Percentiles rank a stretch among this genome's conserved stretches.
These are phyloP conservation scores for Henricia sp. DNA, from an alignment of 53 echinoderm and acorn worm species.

Conservation along the genomic window DNA sequence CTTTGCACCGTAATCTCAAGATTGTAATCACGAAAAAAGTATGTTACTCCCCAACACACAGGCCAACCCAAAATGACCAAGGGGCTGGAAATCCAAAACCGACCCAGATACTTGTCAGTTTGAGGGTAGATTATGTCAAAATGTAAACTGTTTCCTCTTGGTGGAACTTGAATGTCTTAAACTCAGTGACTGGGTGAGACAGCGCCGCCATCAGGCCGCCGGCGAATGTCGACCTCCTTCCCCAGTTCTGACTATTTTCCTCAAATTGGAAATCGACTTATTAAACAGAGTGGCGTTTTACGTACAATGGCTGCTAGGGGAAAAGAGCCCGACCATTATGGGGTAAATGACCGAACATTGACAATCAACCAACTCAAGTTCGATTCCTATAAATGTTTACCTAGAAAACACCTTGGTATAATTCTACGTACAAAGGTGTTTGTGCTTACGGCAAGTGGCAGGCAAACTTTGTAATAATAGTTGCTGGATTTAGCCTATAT, in stretches of 20 bases:
- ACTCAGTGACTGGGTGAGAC: not conserved
- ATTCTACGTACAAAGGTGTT: no score
- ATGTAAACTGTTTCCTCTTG: constrained; percentile 39
- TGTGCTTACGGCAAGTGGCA: no score
- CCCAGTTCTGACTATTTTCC: constrained; percentile 40
- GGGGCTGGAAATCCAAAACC: not conserved
- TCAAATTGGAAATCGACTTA: not conserved
- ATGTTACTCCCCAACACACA: constrained; percentile 9
- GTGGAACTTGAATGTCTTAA: not conserved
- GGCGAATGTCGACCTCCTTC: constrained; percentile 37
- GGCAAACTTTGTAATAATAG: no score
- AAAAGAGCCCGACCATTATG: not conserved
- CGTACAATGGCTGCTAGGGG: not conserved
- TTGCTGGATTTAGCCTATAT: no score
- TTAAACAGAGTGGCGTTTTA: no score
- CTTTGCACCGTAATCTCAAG: no score
- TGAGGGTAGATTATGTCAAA: not conserved
- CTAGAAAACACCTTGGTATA: no score
- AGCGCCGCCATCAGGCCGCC: not conserved
- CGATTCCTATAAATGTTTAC: no score
- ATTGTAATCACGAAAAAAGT: no score
- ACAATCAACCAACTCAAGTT: not conserved
- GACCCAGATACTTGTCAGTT: not conserved
- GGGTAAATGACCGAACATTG: not conserved
- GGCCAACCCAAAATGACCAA: not conserved